phyloP scores from a whole-genome alignment of 1,140 invertebrate species.

The Onthophagus taurus region DNA sequence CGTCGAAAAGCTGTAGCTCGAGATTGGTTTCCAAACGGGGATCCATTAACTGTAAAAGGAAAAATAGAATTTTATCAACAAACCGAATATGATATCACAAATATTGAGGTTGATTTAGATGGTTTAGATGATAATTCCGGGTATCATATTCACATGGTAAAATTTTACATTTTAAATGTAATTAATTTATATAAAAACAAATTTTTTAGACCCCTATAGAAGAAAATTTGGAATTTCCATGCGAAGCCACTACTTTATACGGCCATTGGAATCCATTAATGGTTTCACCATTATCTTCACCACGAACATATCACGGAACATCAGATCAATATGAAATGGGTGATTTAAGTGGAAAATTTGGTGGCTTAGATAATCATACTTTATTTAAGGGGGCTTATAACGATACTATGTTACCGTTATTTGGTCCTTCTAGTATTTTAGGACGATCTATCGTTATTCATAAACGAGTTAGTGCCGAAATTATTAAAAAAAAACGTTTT shows the following conservation, averaged over 20 bases:
- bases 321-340: conserved; percentile 83
- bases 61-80: conserved; percentile 75
- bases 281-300: conserved; percentile 50
- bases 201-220: conserved; percentile 61
- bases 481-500: not conserved
- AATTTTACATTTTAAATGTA: conserved; percentile 10
- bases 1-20: conserved; percentile 73
- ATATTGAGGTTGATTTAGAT: conserved; percentile 67
- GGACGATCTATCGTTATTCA: conserved; percentile 83
- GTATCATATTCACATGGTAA: conserved; percentile 78
- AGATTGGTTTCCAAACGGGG: conserved; percentile 79
- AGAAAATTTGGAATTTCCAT: conserved; percentile 77
- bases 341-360: conserved; percentile 86
- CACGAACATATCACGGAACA: conserved; percentile 46
- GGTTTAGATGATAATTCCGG: conserved; percentile 58
- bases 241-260: conserved; percentile 70
- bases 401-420: conserved; percentile 77
- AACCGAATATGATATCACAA: conserved; percentile 73
- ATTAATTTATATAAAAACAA: conserved; percentile 8
- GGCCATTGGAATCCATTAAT: conserved; percentile 75
- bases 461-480: conserved; percentile 46
- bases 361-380: conserved; percentile 51
- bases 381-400: conserved; percentile 54
- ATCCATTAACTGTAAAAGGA: conserved; percentile 51
- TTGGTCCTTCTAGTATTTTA: conserved; percentile 71